phyloP scores from a whole-genome alignment of 2,113 vertebrate species.

The Tragulus kanchil region DNA sequence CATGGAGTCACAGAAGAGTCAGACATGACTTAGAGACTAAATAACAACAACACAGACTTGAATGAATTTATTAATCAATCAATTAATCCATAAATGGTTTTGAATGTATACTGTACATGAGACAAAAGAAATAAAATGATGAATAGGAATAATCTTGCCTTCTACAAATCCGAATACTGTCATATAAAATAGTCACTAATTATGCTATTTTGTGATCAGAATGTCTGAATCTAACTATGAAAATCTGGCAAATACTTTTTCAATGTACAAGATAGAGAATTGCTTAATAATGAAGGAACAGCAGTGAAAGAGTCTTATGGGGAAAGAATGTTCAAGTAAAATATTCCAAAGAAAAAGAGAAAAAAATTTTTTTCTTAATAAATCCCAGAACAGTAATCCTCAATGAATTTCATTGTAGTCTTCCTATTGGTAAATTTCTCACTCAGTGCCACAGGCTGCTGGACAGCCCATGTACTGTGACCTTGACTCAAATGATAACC shows the following conservation, averaged over 20 bases:
- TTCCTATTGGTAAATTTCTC: not conserved
- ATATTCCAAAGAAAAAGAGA: no score
- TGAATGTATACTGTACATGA: not conserved
- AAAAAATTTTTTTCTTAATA: no score
- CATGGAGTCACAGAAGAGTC: not conserved
- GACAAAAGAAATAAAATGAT: slow-evolving; percentile 52
- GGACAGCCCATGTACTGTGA: not conserved
- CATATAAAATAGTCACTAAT: not conserved
- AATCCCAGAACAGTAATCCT: no score
- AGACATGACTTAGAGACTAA: not conserved
- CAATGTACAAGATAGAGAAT: not conserved
- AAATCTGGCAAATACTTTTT: slow-evolving; percentile 45
- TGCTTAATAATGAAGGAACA: slow-evolving; percentile 57
- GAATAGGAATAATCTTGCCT: slow-evolving; percentile 26
- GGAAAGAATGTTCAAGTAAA: slow-evolving; percentile 54
- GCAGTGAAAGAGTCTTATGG: slow-evolving; percentile 35
- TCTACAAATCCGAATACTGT: not conserved
- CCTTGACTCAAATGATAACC: not conserved
- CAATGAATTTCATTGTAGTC: no score
- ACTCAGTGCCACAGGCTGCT: not conserved
- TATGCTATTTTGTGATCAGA: slow-evolving; percentile 8
- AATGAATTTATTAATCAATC: not conserved
- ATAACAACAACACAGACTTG: not conserved
- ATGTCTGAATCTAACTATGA: slow-evolving; percentile 52
- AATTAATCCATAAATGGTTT: slow-evolving; percentile 31